Evolutionary conservation across 2,888 invertebrate genomes (phyloP), one percentile per base, ranked within the genome.

Genomic region (Sarcophaga rosellei): DNA sequence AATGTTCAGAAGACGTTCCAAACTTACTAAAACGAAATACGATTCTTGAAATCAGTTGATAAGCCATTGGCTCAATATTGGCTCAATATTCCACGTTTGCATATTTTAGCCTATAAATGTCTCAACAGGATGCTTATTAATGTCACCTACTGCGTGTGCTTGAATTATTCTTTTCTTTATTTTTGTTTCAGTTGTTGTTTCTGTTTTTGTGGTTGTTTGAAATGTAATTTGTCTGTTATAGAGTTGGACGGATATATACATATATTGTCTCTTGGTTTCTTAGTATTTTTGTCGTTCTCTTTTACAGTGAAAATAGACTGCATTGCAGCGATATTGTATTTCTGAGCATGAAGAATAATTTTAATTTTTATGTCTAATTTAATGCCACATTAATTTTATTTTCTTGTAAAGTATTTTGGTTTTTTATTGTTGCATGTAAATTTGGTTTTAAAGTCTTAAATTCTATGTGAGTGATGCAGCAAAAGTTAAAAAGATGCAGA

Each of bases 241-340:
- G 6, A 8, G 35, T 35, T 35, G 25, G 5, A 35, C 35, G 8
- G 4, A 4, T 25, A 25, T 25, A 25, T n/a, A n/a, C n/a, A n/a
- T 15, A 53, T 53, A 17, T 47, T 53, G 15, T 53, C 17, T 53
- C 15, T 12, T 53, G 17, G 4, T 53, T 53, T 53, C 65, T 65
- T 66, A 25, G n/a, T 75, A 53, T 65, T 53, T 6, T 53, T 44
- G 15, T 44, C 3, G 21, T 74, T 65, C 25, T 44, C 17, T 47
- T 69, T 69, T 45, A 57, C 12, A 12, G 11, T 35, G 15, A 65
- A 63, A 35, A 63, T 47, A 45, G 20, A 72, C 82, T 77, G 82
- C 82, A 82, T 47, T 82, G 82, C 82, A 77, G 76, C 12, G 20
- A 72, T 65, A 66, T 73, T 76, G 0, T 53, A 44, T 72, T 62